Base-by-base conservation (phyloP, 2,888 invertebrate species). In the Adelognathus sp. region DNA sequence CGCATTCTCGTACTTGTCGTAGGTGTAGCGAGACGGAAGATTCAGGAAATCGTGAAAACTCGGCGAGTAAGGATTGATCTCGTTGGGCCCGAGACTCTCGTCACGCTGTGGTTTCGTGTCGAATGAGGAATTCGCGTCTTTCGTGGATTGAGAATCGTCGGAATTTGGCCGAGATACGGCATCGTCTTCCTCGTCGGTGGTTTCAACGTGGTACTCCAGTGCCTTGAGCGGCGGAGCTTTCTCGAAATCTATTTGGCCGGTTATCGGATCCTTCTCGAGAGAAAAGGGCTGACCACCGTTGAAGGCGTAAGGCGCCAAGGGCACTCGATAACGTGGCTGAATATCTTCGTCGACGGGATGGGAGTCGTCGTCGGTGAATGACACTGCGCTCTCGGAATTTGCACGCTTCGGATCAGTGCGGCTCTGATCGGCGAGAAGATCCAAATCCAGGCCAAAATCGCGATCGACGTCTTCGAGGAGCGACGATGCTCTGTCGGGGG, bases 231-330 rank as follows among this genome's bases (percentile, higher is more conserved):
- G 89, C 11, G 88, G 90, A 21, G 88, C 89, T 78, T 89, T 92
- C 75, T 92, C 93, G 76, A 95, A 95, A 86, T 95, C 94, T 39
- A 95, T 92, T 82, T 93, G 92, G 0, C 95, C 95, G 0, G 95
- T 95, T 27, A 94, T 88, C 0, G 95, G 95, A 90, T 95, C 95
- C 84, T 95, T 95, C 80, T 94, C 94, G 4, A 95, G 92, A 73
- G 95, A 95, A 86, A 95, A 95, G 0, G 95, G 95, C 85, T 94
- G 94, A 14, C 95, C 95, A 77, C 94, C 94, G 86, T 95, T 95
- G 87, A 95, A 94, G 27, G 91, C 90, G 79, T 88, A 91, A 21
- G 90, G 88, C 71, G 86, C 89, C 2, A 79, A 29, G 2, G 89
- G 88, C 18, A 90, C 79, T 64, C 88, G 87, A 78, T 89, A 90